phyloP scores from a whole-genome alignment of 2,797 vertebrate genomes.

The Pseudocheirus occidentalis region DNA sequence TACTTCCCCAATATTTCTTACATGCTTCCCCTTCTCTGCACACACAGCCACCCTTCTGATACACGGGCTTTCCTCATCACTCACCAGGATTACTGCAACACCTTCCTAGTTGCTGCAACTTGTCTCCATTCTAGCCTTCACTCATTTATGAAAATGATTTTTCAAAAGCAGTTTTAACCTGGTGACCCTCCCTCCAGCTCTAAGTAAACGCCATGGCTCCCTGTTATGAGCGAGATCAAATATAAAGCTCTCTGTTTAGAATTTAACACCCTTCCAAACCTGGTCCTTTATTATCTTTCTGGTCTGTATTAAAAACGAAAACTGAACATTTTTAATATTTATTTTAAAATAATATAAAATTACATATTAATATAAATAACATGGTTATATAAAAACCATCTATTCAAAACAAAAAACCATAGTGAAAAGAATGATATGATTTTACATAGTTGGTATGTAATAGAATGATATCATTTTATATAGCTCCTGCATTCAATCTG shows the following conservation, averaged over 20 bases:
- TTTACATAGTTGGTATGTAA: neutral
- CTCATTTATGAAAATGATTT: neutral
- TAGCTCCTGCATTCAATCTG: too few relatives aligned
- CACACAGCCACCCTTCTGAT: neutral
- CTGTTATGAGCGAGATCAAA: neutral
- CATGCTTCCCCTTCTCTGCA: too few relatives aligned
- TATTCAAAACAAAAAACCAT: neutral
- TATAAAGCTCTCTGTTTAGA: neutral
- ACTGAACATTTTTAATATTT: neutral
- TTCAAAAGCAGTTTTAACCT: neutral
- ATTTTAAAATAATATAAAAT: neutral
- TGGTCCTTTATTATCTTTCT: neutral
- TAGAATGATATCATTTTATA: too few relatives aligned
- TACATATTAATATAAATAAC: too few relatives aligned
- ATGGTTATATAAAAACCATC: too few relatives aligned
- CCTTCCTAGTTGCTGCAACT: neutral
- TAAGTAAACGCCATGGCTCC: neutral
- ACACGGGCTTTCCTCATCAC: neutral
- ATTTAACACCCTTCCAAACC: neutral
- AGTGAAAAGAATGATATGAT: neutral
- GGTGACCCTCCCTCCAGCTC: neutral
- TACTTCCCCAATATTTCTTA: neutral
- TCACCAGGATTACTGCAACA: neutral
- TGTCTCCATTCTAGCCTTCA: neutral
- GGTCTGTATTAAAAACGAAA: neutral